Conservation (phyloP, 2,888 invertebrate species). For the Dione juno region DNA sequence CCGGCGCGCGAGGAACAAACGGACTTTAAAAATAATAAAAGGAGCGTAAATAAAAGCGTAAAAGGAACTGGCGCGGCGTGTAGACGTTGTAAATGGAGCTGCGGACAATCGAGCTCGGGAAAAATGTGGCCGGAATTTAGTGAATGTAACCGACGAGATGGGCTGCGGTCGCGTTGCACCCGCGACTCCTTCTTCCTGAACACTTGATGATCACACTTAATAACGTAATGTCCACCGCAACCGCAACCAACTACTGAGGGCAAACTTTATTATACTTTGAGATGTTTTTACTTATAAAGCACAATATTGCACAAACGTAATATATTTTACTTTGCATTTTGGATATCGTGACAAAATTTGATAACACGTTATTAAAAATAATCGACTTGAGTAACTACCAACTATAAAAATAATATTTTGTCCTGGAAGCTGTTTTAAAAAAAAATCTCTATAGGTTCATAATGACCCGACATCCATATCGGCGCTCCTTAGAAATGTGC, state of each 20-base stretch:
- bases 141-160: slow-evolving; percentile 73
- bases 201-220: slow-evolving; percentile 72
- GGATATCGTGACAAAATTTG: background rate
- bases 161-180: slow-evolving; percentile 60
- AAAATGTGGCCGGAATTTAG: slow-evolving; percentile 80
- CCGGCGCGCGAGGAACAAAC: slow-evolving; percentile 83
- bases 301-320: background rate
- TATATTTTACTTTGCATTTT: slow-evolving; percentile 10
- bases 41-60: slow-evolving; percentile 83
- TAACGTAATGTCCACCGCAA: slow-evolving; percentile 67
- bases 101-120: slow-evolving; percentile 80
- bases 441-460: slow-evolving; percentile 48
- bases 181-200: slow-evolving; percentile 59
- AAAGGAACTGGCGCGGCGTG: slow-evolving; percentile 82
- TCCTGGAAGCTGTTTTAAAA: slow-evolving; percentile 62
- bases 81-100: slow-evolving; percentile 83
- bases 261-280: slow-evolving; percentile 38
- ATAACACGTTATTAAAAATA: slow-evolving; percentile 14
- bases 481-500: slow-evolving; percentile 32
- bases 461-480: slow-evolving; percentile 55
- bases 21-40: slow-evolving; percentile 83
- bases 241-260: slow-evolving; percentile 53
- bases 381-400: slow-evolving; percentile 19
- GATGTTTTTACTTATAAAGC: slow-evolving; percentile 32
- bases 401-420: slow-evolving; percentile 62